A percentile compares a stretch with the other conserved stretches of the same genome.
These are phyloP conservation scores for Drosophila subsilvestris DNA, from an alignment of 2,888 invertebrate species.

Conservation along the genomic window DNA sequence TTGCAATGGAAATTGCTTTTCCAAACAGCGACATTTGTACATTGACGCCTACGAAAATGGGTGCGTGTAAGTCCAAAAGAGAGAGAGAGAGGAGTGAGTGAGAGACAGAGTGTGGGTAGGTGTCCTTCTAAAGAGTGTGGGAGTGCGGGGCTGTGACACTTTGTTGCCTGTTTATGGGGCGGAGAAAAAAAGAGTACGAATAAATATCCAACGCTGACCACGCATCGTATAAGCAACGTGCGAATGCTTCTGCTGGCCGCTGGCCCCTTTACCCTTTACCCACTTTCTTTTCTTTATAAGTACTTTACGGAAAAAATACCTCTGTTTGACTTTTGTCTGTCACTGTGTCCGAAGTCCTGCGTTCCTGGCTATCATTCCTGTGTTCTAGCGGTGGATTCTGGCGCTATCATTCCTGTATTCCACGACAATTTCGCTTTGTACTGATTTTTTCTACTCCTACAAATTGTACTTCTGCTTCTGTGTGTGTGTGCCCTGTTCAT, in stretches of 20 bases:
- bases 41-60: conserved; percentile 69
- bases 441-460: neutral
- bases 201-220: conserved; percentile 35
- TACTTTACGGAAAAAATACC: neutral
- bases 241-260: conserved; percentile 22
- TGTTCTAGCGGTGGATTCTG: neutral
- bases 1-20: conserved; percentile 70
- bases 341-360: neutral
- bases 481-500: neutral
- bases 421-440: neutral
- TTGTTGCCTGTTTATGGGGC: conserved; percentile 33
- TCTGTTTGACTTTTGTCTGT: neutral
- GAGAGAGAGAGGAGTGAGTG: neutral
- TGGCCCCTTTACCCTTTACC: neutral
- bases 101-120: neutral
- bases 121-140: conserved; percentile 37
- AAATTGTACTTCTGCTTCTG: neutral
- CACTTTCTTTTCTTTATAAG: neutral
- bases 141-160: conserved; percentile 50
- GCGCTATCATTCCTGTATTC: neutral
- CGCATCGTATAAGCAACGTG: conserved; percentile 64
- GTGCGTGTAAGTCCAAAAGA: conserved; percentile 31
- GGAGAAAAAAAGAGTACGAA: neutral
- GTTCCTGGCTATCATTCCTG: neutral
- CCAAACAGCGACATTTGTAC: conserved; percentile 53